Conservation (phyloP, 2,888 invertebrate species). For the Hedychridium roseum region DNA sequence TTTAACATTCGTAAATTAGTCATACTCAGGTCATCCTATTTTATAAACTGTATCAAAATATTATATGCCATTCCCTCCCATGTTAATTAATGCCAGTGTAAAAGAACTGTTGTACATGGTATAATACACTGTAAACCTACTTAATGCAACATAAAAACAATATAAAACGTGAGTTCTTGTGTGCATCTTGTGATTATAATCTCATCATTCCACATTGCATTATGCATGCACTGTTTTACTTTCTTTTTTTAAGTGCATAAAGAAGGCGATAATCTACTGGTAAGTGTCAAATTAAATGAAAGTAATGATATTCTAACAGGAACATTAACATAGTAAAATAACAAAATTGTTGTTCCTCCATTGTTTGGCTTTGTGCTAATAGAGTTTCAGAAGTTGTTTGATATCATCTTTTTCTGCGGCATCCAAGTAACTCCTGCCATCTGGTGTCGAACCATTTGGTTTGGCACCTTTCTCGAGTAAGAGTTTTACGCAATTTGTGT, state of each 20-base stretch:
- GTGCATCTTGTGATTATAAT: slow-evolving; percentile 42
- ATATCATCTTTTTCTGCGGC: slow-evolving; percentile 93
- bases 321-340: slow-evolving; percentile 57
- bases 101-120: slow-evolving; percentile 21
- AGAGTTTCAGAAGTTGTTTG: slow-evolving; percentile 73
- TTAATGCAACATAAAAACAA: slow-evolving; percentile 21
- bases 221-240: slow-evolving; percentile 35
- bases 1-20: slow-evolving; percentile 34
- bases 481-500: slow-evolving; percentile 88
- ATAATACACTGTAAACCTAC: slow-evolving; percentile 16
- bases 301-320: slow-evolving; percentile 55
- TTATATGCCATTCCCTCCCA: slow-evolving; percentile 22
- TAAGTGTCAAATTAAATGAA: slow-evolving; percentile 49
- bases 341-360: slow-evolving; percentile 48
- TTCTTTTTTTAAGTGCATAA: slow-evolving; percentile 44
- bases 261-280: slow-evolving; percentile 40
- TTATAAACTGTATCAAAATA: slow-evolving; percentile 41
- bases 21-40: slow-evolving; percentile 21
- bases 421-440: slow-evolving; percentile 86
- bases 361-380: slow-evolving; percentile 56
- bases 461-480: slow-evolving; percentile 82
- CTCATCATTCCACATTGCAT: too few species aligned
- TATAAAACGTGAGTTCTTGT: slow-evolving; percentile 28
- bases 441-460: slow-evolving; percentile 78
- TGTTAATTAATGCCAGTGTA: slow-evolving; percentile 12